phyloP scores from a whole-genome alignment of 2,797 vertebrate species.

The Cossypha heuglini region DNA sequence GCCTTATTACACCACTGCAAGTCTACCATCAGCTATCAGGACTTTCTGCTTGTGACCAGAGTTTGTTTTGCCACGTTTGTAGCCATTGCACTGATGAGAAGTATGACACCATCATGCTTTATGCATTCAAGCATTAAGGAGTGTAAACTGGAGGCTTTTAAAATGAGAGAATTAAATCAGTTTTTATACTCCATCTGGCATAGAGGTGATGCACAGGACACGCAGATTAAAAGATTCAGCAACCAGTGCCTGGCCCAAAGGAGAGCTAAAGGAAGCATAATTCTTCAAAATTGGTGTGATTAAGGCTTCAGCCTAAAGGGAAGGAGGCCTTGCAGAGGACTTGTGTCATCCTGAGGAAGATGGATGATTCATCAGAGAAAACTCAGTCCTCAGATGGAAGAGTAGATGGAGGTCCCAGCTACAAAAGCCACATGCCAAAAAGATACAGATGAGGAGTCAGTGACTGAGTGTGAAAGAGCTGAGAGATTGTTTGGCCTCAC shows the following conservation, averaged over 20 bases:
- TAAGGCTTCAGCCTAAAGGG: not conserved
- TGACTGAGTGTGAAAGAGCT: not conserved
- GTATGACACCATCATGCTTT: not conserved
- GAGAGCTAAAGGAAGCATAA: not conserved
- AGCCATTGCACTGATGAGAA: not conserved
- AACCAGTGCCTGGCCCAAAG: not conserved
- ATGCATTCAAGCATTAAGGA: not conserved
- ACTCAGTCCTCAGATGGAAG: not conserved
- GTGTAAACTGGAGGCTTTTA: not conserved
- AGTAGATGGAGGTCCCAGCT: not conserved
- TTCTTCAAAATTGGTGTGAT: not conserved
- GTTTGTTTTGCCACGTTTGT: not conserved
- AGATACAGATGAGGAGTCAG: accelerated
- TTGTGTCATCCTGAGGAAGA: not conserved
- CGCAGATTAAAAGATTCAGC: not conserved
- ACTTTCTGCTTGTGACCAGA: not conserved
- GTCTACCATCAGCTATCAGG: not conserved
- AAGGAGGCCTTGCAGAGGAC: not conserved
- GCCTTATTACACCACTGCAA: not conserved
- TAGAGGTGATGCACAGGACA: not conserved
- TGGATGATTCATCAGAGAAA: not conserved
- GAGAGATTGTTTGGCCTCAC: accelerated
- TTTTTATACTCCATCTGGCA: not conserved
- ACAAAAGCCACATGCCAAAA: not conserved
- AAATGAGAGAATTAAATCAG: not conserved